Evolutionary conservation across 2,797 vertebrate species (phyloP).

Genomic region (Myotis findleyi): DNA sequence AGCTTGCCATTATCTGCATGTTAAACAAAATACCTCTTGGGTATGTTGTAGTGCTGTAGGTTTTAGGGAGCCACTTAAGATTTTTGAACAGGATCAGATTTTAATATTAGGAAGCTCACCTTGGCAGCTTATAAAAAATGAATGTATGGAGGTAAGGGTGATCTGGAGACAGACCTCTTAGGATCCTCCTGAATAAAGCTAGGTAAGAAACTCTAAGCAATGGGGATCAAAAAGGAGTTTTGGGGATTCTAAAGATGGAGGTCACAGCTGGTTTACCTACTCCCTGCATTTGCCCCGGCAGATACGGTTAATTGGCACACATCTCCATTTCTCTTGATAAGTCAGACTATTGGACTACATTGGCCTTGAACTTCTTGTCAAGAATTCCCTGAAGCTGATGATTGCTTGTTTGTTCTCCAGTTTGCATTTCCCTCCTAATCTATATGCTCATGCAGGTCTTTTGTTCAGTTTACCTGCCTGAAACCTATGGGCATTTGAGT

Average conservation of each 20-base stretch:
- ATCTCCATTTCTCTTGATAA: not conserved
- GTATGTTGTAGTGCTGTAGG: not conserved
- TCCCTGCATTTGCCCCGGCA: not conserved
- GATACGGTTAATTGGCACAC: not conserved
- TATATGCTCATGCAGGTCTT: not conserved
- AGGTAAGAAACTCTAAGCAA: not conserved
- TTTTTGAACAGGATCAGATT: not conserved
- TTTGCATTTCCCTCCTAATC: not conserved
- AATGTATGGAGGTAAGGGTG: not conserved
- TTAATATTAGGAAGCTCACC: constrained; percentile 13
- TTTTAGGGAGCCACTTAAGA: not conserved
- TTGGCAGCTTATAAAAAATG: not conserved
- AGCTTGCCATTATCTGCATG: not conserved
- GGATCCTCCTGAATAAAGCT: not conserved
- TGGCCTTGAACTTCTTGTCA: not conserved
- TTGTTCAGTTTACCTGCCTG: not conserved
- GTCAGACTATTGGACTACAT: not conserved
- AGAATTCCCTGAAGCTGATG: not conserved
- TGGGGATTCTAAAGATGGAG: not conserved
- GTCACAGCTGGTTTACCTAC: not conserved
- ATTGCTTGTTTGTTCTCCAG: not conserved
- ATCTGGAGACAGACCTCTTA: constrained; percentile 1
- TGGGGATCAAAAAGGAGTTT: not conserved
- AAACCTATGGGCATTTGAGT: not conserved
- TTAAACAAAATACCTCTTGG: not conserved